Evolutionary conservation across 2,888 invertebrate species (phyloP).

Genomic region (Eutolmus rufibarbis): DNA sequence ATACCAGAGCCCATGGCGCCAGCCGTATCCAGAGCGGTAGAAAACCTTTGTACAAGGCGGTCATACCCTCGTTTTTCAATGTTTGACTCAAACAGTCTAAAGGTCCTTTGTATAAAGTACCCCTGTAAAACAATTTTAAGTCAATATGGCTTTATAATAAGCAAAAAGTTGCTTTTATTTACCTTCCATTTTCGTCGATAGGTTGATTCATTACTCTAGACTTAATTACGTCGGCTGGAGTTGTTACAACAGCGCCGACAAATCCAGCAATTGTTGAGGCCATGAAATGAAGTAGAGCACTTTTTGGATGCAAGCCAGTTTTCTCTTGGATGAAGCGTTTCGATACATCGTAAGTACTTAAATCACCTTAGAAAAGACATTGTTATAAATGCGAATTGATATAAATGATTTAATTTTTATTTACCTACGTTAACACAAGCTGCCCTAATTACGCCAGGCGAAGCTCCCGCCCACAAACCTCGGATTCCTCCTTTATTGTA

Average conservation of each 20-base stretch:
- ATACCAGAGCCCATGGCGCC: conserved; percentile 94
- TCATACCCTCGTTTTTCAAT: conserved; percentile 82
- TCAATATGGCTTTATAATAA: conserved; percentile 40
- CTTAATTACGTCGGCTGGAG: conserved; percentile 93
- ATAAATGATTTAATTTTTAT: not conserved
- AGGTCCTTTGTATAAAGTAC: conserved; percentile 81
- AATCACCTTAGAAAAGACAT: conserved; percentile 64
- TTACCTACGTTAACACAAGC: conserved; percentile 78
- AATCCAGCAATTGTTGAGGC: conserved; percentile 85
- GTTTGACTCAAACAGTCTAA: conserved; percentile 87
- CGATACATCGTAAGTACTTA: conserved; percentile 87
- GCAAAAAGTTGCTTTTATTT: not conserved
- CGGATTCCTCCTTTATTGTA: conserved; percentile 77
- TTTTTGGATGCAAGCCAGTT: conserved; percentile 75
- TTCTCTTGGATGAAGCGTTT: conserved; percentile 79
- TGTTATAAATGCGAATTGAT: not conserved
- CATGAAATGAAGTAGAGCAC: conserved; percentile 76
- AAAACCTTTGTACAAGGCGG: conserved; percentile 91
- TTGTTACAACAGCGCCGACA: conserved; percentile 86
- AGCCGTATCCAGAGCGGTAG: conserved; percentile 91
- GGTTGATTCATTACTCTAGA: conserved; percentile 94
- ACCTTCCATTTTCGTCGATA: conserved; percentile 76
- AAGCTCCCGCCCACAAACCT: conserved; percentile 90
- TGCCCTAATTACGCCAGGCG: conserved; percentile 87
- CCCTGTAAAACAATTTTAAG: conserved; percentile 66